A percentile compares a stretch with the other conserved stretches of the same genome.
These are phyloP conservation scores for Drosophila parabipectinata DNA, from an alignment of 1,140 invertebrate species.

Conservation along the genomic window DNA sequence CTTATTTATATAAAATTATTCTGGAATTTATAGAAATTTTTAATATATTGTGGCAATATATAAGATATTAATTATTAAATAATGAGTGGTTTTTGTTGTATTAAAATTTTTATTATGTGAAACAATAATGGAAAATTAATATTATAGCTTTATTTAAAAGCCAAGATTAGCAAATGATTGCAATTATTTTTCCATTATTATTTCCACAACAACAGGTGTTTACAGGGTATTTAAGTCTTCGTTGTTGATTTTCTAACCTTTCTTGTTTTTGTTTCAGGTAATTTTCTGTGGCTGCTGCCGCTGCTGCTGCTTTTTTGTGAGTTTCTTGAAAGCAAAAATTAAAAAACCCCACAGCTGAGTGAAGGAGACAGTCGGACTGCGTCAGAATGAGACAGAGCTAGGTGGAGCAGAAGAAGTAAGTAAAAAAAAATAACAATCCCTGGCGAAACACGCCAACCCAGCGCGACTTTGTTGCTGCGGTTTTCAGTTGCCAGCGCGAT, in stretches of 20 bases:
- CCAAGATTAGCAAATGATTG: too few relatives aligned
- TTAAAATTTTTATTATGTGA: too few relatives aligned
- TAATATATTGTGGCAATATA: too few relatives aligned
- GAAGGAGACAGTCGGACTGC: slow-evolving; percentile 37
- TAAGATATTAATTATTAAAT: too few relatives aligned
- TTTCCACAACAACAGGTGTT: too few relatives aligned
- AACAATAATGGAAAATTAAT: not conserved
- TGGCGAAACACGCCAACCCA: slow-evolving; percentile 79
- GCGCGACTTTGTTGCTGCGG: slow-evolving; percentile 78
- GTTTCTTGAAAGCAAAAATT: slow-evolving; percentile 77
- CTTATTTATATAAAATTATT: too few relatives aligned
- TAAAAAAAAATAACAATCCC: slow-evolving; percentile 55
- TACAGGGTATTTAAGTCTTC: not conserved
- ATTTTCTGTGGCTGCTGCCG: slow-evolving; percentile 45
- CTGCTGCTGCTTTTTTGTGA: slow-evolving; percentile 58
- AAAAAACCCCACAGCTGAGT: slow-evolving; percentile 42
- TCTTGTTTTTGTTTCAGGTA: slow-evolving; percentile 60
- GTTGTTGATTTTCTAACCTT: not conserved
- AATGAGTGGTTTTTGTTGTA: too few relatives aligned
- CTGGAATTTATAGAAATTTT: too few relatives aligned
- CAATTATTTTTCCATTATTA: too few relatives aligned
- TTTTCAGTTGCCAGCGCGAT: slow-evolving; percentile 80
- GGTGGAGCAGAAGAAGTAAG: slow-evolving; percentile 17
- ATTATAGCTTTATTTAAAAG: not conserved
- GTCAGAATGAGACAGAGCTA: slow-evolving; percentile 34